These are phyloP conservation scores for Pangasius macronema DNA, from an alignment of 2,797 vertebrate species.

Conservation along the genomic window DNA sequence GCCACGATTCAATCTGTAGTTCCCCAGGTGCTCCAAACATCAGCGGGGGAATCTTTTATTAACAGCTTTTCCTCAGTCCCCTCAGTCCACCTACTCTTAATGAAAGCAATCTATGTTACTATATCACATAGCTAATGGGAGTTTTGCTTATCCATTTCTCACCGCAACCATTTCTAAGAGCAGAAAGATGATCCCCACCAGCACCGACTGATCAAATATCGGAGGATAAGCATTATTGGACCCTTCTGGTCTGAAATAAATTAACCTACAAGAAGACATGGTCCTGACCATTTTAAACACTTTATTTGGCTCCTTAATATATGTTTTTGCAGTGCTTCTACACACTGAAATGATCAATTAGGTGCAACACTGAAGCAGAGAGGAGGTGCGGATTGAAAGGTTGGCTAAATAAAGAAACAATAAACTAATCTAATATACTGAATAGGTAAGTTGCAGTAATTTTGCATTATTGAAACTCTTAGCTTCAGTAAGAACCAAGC, in stretches of 20 bases:
- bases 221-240: background rate
- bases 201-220: background rate
- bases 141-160: conserved; percentile 15
- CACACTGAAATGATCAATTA: background rate
- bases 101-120: conserved; percentile 7
- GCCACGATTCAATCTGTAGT: conserved; percentile 52
- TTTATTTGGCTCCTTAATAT: background rate
- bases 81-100: background rate
- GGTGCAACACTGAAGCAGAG: background rate
- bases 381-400: background rate
- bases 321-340: background rate
- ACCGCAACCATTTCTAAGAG: background rate
- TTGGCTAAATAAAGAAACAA: background rate
- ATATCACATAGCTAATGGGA: conserved; percentile 6
- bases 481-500: background rate
- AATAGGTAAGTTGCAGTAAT: background rate
- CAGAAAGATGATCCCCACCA: background rate
- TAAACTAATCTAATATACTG: background rate
- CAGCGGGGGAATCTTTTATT: conserved; percentile 45
- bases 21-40: conserved; percentile 47
- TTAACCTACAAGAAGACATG: background rate
- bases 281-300: background rate
- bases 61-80: conserved; percentile 12
- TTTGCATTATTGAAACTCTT: background rate
- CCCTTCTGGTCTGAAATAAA: background rate